Base-by-base conservation (phyloP, 2,797 vertebrate species). In the Bufotes viridis region DNA sequence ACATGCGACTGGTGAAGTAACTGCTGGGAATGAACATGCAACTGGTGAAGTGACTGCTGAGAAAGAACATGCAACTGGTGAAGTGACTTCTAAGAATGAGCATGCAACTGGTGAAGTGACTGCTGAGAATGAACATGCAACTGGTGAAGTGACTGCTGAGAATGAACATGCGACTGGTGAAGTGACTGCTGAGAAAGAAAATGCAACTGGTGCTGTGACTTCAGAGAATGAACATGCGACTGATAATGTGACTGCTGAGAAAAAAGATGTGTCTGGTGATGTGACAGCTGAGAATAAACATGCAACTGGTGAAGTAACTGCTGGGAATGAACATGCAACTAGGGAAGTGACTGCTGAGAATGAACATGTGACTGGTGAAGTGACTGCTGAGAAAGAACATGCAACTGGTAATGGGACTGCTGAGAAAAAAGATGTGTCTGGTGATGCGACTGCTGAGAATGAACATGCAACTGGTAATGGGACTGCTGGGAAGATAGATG, bases 401-500 rank as follows among this genome's bases (percentile, higher is more conserved):
- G 72, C 17, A 42, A 42, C 34, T 34, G 72, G 29, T 7, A 26
- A 63, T 7, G 29, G 0, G 18, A n/a, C 0, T 63, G 55, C 63
- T 20, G 3, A 69, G 26, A 84, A 57, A 18, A 29, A 78, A 51
- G 74, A 42, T 15, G 17, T 18, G 20, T 15, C 14, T 9, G 26
- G 15, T 42, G 15, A 42, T 2, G 70, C 0, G 15, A 18, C 29
- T 72, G 29, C 29, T 20, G 8, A 72, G 34, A 42, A 20, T 20
- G 15, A 18, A 42, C 29, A 9, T 0, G 0, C 24, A 8, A 24
- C 2, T 22, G 7, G 1, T 42, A 17, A 72, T 5, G 26, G 0
- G 26, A 70, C 67, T 70, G 67, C 67, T 70, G 0, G 3, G 58
- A 60, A 17, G 17, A 2, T 20, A 60, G 69, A 90, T 1, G 51